Evolutionary conservation across 2,888 invertebrate genomes (phyloP).

Genomic region (Drepanosiphum platanoidis): DNA sequence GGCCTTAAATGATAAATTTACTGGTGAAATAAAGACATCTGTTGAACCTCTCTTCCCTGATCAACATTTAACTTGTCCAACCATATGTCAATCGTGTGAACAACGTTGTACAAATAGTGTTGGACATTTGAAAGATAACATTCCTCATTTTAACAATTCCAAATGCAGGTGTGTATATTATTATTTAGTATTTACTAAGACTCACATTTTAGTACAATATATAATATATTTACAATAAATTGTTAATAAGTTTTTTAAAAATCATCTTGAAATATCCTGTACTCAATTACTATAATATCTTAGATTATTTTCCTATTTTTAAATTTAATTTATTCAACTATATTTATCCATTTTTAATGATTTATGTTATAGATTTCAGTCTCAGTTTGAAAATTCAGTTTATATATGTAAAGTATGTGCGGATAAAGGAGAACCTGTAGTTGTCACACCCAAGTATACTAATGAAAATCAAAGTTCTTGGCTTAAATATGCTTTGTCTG

Average conservation of each 20-base stretch:
- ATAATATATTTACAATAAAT: too few relatives aligned
- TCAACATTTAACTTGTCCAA: constrained; percentile 81
- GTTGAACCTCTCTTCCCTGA: constrained; percentile 77
- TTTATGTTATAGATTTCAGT: constrained; percentile 73
- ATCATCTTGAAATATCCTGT: too few relatives aligned
- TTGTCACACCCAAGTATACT: constrained; percentile 72
- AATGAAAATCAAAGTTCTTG: constrained; percentile 71
- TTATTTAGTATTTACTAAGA: constrained; percentile 2
- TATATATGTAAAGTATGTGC: constrained; percentile 75
- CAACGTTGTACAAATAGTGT: constrained; percentile 74
- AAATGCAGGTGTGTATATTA: constrained; percentile 66
- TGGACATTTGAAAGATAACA: constrained; percentile 75
- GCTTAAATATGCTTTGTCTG: constrained; percentile 81
- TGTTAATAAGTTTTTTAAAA: too few relatives aligned
- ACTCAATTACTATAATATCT: too few relatives aligned
- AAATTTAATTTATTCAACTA: neutral
- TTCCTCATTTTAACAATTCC: constrained; percentile 70
- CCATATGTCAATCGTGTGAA: constrained; percentile 77
- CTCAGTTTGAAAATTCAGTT: constrained; percentile 78
- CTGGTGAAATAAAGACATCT: constrained; percentile 73
- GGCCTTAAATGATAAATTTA: constrained; percentile 80
- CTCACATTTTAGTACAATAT: too few relatives aligned
- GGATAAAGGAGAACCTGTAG: constrained; percentile 72
- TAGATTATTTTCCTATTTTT: too few relatives aligned
- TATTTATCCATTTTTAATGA: constrained; percentile 16